Evolutionary conservation across 2,797 vertebrate species (phyloP).

Genomic region (Notamacropus eugenii): DNA sequence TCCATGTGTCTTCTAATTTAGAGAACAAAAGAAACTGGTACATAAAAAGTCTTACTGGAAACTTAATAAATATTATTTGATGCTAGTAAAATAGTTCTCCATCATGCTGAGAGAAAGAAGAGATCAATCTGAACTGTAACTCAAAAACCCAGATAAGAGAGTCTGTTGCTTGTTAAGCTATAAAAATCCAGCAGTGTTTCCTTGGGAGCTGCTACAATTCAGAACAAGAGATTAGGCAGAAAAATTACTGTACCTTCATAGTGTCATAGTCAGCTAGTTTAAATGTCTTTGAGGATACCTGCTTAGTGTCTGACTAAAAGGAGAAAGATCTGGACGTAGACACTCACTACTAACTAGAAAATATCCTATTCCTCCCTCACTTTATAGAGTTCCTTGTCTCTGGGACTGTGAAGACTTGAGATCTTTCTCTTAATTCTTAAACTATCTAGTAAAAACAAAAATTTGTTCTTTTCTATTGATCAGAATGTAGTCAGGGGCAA

Average conservation of each 20-base stretch:
- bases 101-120: background rate
- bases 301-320: background rate
- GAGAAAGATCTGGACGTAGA: background rate
- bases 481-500: slow-evolving; percentile 44
- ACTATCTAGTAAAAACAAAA: slow-evolving; percentile 39
- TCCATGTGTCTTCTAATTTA: slow-evolving; percentile 5
- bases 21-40: background rate
- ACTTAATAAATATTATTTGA: slow-evolving; percentile 27
- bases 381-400: slow-evolving; percentile 5
- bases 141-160: background rate
- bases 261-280: background rate
- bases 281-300: background rate
- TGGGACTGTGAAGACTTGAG: slow-evolving; percentile 29
- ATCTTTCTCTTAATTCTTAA: slow-evolving; percentile 49
- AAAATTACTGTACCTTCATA: background rate
- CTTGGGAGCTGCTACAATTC: background rate
- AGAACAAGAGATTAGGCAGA: background rate
- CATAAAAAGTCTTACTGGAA: background rate
- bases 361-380: slow-evolving; percentile 19
- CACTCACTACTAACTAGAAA: slow-evolving; percentile 5
- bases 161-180: background rate
- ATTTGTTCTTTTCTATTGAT: slow-evolving; percentile 54
- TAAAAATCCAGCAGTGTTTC: background rate
- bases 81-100: background rate
- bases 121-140: background rate